Conservation (phyloP, 2,113 vertebrate species). For the Myotis davidii region DNA sequence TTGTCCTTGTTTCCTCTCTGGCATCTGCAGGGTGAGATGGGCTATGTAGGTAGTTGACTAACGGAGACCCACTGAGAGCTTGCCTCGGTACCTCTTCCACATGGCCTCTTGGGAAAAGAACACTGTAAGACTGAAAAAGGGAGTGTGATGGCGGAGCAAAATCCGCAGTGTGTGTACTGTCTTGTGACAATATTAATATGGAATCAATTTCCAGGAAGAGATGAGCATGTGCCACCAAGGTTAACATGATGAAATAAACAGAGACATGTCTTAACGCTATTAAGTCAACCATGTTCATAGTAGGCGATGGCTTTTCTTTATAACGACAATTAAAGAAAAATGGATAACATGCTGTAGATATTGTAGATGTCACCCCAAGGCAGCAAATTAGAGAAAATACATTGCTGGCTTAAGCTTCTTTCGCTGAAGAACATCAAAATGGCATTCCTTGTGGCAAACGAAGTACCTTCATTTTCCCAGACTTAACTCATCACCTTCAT, state of each 20-base stretch:
- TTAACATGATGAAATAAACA: neutral
- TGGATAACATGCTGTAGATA: neutral
- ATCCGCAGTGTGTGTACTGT: neutral
- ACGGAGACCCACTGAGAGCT: neutral
- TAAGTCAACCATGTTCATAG: neutral
- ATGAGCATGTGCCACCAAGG: neutral
- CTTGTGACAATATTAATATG: neutral
- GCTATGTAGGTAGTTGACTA: neutral
- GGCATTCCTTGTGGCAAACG: neutral
- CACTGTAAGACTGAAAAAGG: neutral
- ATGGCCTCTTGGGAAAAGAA: neutral
- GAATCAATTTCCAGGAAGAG: neutral
- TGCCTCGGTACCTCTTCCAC: neutral
- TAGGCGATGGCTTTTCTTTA: constrained; percentile 19
- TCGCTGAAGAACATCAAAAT: neutral
- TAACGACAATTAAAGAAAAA: constrained; percentile 37
- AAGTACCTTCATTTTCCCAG: neutral
- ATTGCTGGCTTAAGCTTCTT: neutral
- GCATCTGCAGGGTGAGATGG: neutral
- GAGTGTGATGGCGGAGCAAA: neutral
- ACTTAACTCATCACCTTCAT: neutral
- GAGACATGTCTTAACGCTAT: neutral
- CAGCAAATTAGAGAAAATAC: neutral
- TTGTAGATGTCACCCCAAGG: neutral
- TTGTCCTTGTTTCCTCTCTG: neutral